Percentiles rank a stretch among this genome's conserved stretches.
Conservation (phyloP, 2,113 vertebrate species). For the Gulo gulo region DNA sequence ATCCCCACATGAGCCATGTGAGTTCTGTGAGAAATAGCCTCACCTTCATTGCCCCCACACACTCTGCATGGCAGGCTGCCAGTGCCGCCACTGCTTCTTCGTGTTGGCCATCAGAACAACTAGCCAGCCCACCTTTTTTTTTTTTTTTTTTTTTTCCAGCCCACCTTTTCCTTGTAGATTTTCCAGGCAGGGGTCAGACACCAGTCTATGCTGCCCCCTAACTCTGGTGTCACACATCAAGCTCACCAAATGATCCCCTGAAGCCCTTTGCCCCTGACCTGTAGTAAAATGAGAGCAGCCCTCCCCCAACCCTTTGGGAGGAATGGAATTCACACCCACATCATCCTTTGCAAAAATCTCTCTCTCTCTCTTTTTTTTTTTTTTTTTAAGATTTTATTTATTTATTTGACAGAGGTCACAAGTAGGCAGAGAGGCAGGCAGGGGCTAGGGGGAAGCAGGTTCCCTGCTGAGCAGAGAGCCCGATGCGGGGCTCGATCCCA, state of each 20-base stretch:
- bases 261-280: not conserved
- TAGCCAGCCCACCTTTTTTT: not conserved
- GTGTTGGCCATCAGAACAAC: not conserved
- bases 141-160: not conserved
- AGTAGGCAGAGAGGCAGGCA: too few species aligned
- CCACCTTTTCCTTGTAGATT: not conserved
- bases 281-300: not conserved
- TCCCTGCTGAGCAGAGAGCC: too few species aligned
- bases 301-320: not conserved
- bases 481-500: too few species aligned
- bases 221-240: not conserved
- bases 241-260: not conserved
- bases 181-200: not conserved
- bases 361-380: not conserved
- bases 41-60: not conserved
- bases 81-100: not conserved
- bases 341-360: not conserved
- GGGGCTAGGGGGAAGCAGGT: fast-evolving
- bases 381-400: too few species aligned
- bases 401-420: too few species aligned
- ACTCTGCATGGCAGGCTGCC: not conserved
- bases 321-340: not conserved
- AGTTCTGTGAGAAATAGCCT: not conserved
- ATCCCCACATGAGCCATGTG: not conserved
- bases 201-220: not conserved